These are phyloP conservation scores for Pipistrellus nathusii DNA, from an alignment of 2,797 vertebrate species.

Conservation along the genomic window DNA sequence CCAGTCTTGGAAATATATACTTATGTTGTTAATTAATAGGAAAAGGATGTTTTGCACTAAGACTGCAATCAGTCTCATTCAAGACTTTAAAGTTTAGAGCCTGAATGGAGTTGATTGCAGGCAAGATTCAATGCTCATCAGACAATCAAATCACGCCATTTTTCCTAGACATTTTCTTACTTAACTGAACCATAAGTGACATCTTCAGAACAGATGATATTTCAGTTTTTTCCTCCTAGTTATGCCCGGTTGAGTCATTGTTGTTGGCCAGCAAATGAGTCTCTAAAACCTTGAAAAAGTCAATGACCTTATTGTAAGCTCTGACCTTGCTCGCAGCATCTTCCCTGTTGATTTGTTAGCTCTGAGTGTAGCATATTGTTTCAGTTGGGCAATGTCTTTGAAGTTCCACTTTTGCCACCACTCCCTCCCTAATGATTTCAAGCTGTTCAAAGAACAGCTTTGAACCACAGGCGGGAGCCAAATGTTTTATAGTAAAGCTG, in stretches of 20 bases:
- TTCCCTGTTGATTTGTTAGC: constrained; percentile 59
- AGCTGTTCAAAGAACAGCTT: constrained; percentile 76
- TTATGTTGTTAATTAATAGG: constrained; percentile 68
- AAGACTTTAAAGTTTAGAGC: constrained; percentile 52
- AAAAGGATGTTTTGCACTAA: constrained; percentile 47
- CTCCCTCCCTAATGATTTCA: constrained; percentile 72
- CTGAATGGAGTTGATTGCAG: constrained; percentile 73
- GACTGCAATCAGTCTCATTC: constrained; percentile 71
- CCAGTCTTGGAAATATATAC: constrained; percentile 57
- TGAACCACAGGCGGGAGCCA: constrained; percentile 56
- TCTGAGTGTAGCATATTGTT: constrained; percentile 61
- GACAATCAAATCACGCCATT: constrained; percentile 69
- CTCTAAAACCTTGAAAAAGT: constrained; percentile 49
- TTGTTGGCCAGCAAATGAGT: constrained; percentile 50
- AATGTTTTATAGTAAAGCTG: constrained; percentile 69
- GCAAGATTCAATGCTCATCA: constrained; percentile 66
- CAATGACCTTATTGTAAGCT: constrained; percentile 57
- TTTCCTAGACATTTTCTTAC: constrained; percentile 52
- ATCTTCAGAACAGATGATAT: constrained; percentile 62
- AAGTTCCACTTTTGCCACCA: constrained; percentile 56
- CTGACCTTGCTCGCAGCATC: constrained; percentile 62
- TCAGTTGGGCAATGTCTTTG: constrained; percentile 67
- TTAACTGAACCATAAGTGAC: constrained; percentile 58
- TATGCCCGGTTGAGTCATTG: neutral
- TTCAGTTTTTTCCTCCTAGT: constrained; percentile 6